Evolutionary conservation across 2,888 invertebrate species (phyloP).

Genomic region (Ectropis crepuscularia): DNA sequence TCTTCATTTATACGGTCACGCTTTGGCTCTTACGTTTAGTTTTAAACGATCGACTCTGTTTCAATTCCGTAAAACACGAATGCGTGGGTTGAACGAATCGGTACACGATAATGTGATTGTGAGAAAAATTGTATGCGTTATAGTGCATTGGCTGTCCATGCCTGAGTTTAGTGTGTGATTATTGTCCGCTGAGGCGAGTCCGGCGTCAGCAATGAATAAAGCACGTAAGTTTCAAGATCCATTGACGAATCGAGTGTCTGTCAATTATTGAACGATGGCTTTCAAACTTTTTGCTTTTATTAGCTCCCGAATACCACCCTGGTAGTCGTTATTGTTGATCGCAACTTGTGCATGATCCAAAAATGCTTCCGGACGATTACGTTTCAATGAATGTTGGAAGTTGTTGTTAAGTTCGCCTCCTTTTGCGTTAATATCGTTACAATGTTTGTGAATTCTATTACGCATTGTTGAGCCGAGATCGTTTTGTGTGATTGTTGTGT

Average conservation of each 20-base stretch:
- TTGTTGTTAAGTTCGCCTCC: conserved; percentile 83
- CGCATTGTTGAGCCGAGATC: conserved; percentile 73
- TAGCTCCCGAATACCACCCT: conserved; percentile 66
- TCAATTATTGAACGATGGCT: conserved; percentile 40
- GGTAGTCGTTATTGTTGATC: conserved; percentile 62
- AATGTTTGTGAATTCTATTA: conserved; percentile 84
- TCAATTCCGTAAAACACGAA: conserved; percentile 83
- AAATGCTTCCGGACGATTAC: conserved; percentile 81
- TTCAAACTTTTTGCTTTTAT: conserved; percentile 33
- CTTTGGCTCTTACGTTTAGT: conserved; percentile 79
- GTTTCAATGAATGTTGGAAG: conserved; percentile 78
- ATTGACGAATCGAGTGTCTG: conserved; percentile 41
- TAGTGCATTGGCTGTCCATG: conserved; percentile 65
- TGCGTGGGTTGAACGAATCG: conserved; percentile 80
- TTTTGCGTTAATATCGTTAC: conserved; percentile 82
- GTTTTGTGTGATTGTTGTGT: conserved; percentile 67
- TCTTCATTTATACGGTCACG: conserved; percentile 83
- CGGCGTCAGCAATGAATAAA: conserved; percentile 75
- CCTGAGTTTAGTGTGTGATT: conserved; percentile 74
- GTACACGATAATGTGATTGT: conserved; percentile 82
- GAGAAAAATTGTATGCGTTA: conserved; percentile 77
- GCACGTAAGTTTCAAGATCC: conserved; percentile 64
- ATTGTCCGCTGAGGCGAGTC: conserved; percentile 65
- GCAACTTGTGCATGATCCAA: conserved; percentile 76
- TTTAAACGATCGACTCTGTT: conserved; percentile 84